A percentile compares a stretch with the other conserved stretches of the same genome.
Conservation (phyloP, 2,113 vertebrate species). For the Neofelis nebulosa region DNA sequence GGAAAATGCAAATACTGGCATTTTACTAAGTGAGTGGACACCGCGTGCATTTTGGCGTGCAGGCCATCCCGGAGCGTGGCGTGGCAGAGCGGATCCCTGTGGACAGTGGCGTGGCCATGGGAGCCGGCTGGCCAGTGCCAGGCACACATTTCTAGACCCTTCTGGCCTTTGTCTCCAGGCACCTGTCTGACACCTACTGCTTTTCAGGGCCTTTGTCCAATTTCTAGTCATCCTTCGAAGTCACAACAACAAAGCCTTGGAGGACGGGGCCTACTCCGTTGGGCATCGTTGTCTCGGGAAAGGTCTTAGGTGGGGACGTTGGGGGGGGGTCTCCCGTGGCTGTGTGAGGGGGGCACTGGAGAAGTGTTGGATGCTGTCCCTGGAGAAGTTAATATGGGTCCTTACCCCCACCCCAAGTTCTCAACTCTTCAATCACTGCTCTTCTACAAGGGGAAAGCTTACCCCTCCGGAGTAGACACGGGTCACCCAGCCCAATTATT, state of each 20-base stretch:
- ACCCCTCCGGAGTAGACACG: accelerated
- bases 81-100: accelerated
- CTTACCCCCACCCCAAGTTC: too few species aligned
- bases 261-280: accelerated
- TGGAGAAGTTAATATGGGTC: neutral
- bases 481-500: neutral
- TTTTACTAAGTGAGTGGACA: neutral
- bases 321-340: accelerated
- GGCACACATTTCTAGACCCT: accelerated
- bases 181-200: accelerated
- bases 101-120: accelerated
- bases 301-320: neutral
- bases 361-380: accelerated
- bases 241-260: too few species aligned
- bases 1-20: neutral
- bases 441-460: neutral
- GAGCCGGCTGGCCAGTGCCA: accelerated
- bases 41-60: accelerated
- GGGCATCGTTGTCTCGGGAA: accelerated
- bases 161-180: accelerated
- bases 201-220: neutral
- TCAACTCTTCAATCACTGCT: accelerated
- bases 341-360: accelerated
- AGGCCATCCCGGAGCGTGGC: accelerated
- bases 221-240: accelerated